These are phyloP conservation scores for Drosophila fuyamai DNA, from an alignment of 1,140 invertebrate genomes.

Conservation along the genomic window DNA sequence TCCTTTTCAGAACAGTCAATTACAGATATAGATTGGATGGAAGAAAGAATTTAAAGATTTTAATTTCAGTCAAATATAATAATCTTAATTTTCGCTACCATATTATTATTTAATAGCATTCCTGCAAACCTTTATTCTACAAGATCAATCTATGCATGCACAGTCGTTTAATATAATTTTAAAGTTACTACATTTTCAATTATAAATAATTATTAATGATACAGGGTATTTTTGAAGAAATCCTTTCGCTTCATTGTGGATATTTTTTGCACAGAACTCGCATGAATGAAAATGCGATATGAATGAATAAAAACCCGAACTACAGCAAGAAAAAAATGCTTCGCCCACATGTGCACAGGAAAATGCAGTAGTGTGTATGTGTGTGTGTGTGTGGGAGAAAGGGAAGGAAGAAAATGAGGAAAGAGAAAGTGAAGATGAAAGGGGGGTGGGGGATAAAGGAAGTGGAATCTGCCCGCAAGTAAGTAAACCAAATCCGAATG, in stretches of 20 bases:
- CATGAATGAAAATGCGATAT: slow-evolving; percentile 77
- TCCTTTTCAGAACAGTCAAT: neutral
- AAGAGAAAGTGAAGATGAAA: neutral
- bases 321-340: slow-evolving; percentile 17
- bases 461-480: slow-evolving; percentile 44
- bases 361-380: slow-evolving; percentile 41
- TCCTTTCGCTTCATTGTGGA: slow-evolving; percentile 12
- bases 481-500: slow-evolving; percentile 80
- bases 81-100: no score
- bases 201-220: neutral
- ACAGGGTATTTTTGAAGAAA: slow-evolving; percentile 19
- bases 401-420: neutral
- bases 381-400: slow-evolving; percentile 12
- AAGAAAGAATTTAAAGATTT: no score
- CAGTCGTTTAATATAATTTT: no score
- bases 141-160: no score
- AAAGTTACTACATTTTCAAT: neutral
- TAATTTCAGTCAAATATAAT: no score
- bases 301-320: slow-evolving; percentile 71
- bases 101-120: no score
- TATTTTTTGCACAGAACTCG: slow-evolving; percentile 31
- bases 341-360: slow-evolving; percentile 32
- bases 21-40: neutral
- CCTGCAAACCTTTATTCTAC: no score
- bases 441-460: neutral